Percentiles rank a stretch among this genome's conserved stretches.
These are phyloP conservation scores for Penaeus vannamei DNA, from an alignment of 1,140 invertebrate genomes.

Conservation along the genomic window DNA sequence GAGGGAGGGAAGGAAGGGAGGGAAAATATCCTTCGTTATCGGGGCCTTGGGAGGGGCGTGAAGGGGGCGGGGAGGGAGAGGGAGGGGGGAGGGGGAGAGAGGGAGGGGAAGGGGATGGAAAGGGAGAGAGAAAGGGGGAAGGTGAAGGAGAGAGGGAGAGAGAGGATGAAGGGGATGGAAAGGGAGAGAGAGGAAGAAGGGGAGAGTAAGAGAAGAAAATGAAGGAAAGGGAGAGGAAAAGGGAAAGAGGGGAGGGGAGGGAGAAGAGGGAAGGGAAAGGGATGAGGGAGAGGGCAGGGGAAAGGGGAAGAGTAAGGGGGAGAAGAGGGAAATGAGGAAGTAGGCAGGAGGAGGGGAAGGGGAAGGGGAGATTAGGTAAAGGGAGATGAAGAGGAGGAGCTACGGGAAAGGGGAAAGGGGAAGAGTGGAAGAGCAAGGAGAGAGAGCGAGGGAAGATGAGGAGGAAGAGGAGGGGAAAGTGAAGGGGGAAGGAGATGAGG, in stretches of 20 bases:
- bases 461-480: not conserved
- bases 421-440: not conserved
- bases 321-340: not conserved
- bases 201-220: not conserved
- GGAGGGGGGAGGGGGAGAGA: not conserved
- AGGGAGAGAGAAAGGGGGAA: not conserved
- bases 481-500: not conserved
- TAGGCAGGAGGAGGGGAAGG: not conserved
- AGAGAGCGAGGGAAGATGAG: not conserved
- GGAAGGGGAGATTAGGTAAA: not conserved
- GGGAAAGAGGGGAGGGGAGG: no score
- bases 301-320: no score
- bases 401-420: not conserved
- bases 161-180: no score
- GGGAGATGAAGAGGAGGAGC: not conserved
- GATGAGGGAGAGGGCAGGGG: not conserved
- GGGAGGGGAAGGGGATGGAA: not conserved
- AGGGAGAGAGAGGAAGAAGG: slow-evolving; percentile 2
- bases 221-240: not conserved
- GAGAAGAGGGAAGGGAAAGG: not conserved
- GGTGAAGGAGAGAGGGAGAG: not conserved
- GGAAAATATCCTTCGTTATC: no score
- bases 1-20: not conserved
- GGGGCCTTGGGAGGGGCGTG: not conserved
- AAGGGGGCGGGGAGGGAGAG: no score